These are phyloP conservation scores for Cenopis cana DNA, from an alignment of 2,888 invertebrate genomes.

Conservation along the genomic window DNA sequence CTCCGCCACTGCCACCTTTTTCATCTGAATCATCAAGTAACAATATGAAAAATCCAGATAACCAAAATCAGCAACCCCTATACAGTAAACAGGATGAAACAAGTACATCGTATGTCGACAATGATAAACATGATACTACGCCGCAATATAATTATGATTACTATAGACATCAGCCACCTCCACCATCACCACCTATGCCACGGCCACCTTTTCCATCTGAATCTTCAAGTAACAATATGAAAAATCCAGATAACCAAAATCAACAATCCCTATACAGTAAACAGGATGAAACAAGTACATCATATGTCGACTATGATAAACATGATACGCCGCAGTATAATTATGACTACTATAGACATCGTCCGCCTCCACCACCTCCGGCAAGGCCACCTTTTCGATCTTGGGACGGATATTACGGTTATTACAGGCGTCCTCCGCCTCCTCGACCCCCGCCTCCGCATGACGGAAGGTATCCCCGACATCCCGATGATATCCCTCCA, in stretches of 20 bases:
- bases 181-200: no score
- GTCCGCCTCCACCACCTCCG: slow-evolving; percentile 40
- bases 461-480: slow-evolving; percentile 39
- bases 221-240: slow-evolving; percentile 16
- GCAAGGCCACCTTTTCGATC: slow-evolving; percentile 10
- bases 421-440: slow-evolving; percentile 40
- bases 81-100: slow-evolving; percentile 28
- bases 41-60: slow-evolving; percentile 8
- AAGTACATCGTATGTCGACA: neutral
- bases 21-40: slow-evolving; percentile 14
- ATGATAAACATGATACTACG: slow-evolving; percentile 6
- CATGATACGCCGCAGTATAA: slow-evolving; percentile 31
- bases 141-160: slow-evolving; percentile 39
- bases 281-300: neutral
- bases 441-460: slow-evolving; percentile 44
- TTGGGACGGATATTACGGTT: slow-evolving; percentile 16
- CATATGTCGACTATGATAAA: slow-evolving; percentile 2
- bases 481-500: slow-evolving; percentile 32
- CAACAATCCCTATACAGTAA: slow-evolving; percentile 41
- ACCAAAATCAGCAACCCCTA: slow-evolving; percentile 37
- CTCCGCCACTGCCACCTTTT: slow-evolving; percentile 32
- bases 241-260: slow-evolving; percentile 19
- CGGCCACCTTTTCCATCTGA: slow-evolving; percentile 10
- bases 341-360: slow-evolving; percentile 25
- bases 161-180: slow-evolving; percentile 17